Evolutionary conservation across 2,888 invertebrate genomes (phyloP).

Genomic region (Andrena haemorrhoa): DNA sequence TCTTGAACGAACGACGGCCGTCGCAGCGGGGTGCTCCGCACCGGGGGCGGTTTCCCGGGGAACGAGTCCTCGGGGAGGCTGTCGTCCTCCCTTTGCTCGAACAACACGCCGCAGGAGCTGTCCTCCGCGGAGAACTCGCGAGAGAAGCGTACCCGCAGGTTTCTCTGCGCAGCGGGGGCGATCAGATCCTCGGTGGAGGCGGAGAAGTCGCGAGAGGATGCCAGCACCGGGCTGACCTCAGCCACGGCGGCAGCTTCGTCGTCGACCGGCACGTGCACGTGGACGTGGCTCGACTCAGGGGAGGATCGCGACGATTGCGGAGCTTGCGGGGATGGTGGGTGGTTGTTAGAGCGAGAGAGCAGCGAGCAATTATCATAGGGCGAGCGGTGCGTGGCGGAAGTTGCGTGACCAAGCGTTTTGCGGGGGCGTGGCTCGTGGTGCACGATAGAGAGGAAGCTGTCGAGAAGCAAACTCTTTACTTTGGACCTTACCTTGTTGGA

Average conservation of each 20-base stretch:
- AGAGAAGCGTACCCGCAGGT: too few relatives aligned
- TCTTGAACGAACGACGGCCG: constrained; percentile 67
- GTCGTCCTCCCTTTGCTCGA: neutral
- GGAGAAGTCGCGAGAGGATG: constrained; percentile 1
- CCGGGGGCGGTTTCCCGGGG: neutral
- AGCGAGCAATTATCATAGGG: constrained; percentile 19
- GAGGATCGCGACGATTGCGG: too few relatives aligned
- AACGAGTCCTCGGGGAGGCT: too few relatives aligned
- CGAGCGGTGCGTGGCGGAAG: constrained; percentile 66
- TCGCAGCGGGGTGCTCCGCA: neutral
- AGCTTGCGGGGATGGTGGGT: too few relatives aligned
- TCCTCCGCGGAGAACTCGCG: too few relatives aligned
- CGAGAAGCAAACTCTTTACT: constrained; percentile 80
- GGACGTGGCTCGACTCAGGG: too few relatives aligned
- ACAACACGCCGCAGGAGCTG: neutral
- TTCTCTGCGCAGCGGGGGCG: too few relatives aligned
- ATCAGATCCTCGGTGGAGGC: neutral
- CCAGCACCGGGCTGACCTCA: neutral
- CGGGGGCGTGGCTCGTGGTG: constrained; percentile 57
- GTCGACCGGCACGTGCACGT: too few relatives aligned
- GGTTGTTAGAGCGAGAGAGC: constrained; percentile 11
- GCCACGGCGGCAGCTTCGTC: too few relatives aligned
- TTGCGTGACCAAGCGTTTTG: constrained; percentile 69
- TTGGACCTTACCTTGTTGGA: constrained; percentile 83
- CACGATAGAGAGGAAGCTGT: constrained; percentile 74